Evolutionary conservation across 2,888 invertebrate species (phyloP).

Genomic region (Xanthorhoe designata): DNA sequence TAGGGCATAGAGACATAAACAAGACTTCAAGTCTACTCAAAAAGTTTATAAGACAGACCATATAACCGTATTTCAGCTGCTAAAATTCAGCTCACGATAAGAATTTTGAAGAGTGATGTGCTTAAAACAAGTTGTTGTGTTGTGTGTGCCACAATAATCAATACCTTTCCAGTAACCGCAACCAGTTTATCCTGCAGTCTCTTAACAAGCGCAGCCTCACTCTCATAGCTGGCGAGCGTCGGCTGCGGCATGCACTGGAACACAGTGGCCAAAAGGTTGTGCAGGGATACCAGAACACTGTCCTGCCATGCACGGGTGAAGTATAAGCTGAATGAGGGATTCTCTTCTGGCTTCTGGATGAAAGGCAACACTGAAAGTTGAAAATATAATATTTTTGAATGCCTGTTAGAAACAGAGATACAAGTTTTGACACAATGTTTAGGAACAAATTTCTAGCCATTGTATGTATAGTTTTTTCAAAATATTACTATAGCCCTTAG

Average conservation of each 20-base stretch:
- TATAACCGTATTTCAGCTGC: no score
- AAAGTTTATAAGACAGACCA: no score
- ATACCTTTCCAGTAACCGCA: conserved; percentile 81
- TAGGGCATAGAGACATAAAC: no score
- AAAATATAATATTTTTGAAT: neutral
- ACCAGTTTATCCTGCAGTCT: conserved; percentile 94
- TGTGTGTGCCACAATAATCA: neutral
- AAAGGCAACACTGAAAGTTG: conserved; percentile 93
- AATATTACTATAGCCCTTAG: no score
- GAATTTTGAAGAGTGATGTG: no score
- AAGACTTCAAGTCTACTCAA: no score
- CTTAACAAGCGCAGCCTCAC: conserved; percentile 92
- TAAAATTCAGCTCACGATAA: no score
- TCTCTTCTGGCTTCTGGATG: conserved; percentile 96
- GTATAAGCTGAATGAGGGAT: conserved; percentile 93
- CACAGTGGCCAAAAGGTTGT: conserved; percentile 96
- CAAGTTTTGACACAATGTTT: no score
- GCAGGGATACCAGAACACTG: conserved; percentile 94
- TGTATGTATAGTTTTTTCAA: no score
- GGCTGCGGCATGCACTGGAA: conserved; percentile 95
- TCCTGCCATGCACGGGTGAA: conserved; percentile 98
- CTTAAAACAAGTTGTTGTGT: no score
- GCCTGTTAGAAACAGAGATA: no score
- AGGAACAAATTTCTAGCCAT: no score
- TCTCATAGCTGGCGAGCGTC: conserved; percentile 93